Evolutionary conservation across 2,113 vertebrate genomes (phyloP), one percentile per base, ranked within the genome.

Genomic region (Patagioenas fasciata): DNA sequence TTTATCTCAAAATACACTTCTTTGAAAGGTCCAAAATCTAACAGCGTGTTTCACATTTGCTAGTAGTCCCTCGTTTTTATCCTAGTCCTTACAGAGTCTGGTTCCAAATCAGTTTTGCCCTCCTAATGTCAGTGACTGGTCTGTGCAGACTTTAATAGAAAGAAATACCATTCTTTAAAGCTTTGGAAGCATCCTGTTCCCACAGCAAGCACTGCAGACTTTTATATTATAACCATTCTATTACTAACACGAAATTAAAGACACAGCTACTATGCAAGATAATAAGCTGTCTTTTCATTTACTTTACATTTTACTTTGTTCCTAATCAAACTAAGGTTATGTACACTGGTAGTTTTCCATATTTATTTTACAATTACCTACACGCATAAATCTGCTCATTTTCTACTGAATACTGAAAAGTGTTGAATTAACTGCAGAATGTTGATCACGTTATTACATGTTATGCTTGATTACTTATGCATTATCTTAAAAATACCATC

Each of bases 1-100:
- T 96, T 90, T 96, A 90, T 95, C 95, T 93, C 80, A 92, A 94
- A 93, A 95, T 75, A 79, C 34, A 44, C 13, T 61, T 78, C 85
- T 97, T 93, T 87, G 80, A 95, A 96, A 93, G 57, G 36, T 50
- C 36, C 57, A 42, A 38, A 88, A 96, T 53, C 83, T 89, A 92
- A 81, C 65, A 80, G 83, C 51, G 54, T 89, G 88, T 84, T 97
- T 93, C 80, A 67, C 19, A 57, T 95, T 93, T 93, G 42, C 53
- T 64, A 71, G 80, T 53, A 86, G 85, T 7, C 92, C 75, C 66
- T 56, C 44, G 6, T 90, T 94, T 88, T 90, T 57, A 53, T 50
- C 56, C 44, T 78, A 16, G 16, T 70, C 60, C 60, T 90, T 48
- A 84, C 65, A 17, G 60, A 80, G 6, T 57, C 57, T 69, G 42